Evolutionary conservation across 2,113 vertebrate genomes (phyloP), one percentile per base, ranked within the genome.

Genomic region (Anser brachyrhynchus): DNA sequence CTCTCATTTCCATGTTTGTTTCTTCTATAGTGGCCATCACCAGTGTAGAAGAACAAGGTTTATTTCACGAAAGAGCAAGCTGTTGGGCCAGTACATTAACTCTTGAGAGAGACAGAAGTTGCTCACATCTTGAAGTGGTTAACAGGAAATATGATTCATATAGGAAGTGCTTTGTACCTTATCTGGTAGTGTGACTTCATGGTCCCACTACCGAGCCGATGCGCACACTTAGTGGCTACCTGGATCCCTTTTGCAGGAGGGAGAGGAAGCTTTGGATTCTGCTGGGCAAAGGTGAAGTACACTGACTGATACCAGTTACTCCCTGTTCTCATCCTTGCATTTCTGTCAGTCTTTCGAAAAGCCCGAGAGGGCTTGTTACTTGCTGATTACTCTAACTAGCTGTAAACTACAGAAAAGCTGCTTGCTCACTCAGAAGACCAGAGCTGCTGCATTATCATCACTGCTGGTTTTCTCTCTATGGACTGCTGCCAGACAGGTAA

Each of bases 161-260:
- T 6, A 43, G 44, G 52, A 75, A 26, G 10, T 77, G 28, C 41
- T 51, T 41, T 22, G 41, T 77, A 16, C 19, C 23, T n/a, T 64
- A 13, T 12, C 26, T 67, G 41, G 39, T 58, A 26, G 3, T 15
- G n/a, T 52, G 61, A 39, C 28, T 74, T 52, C 5, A 1, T 10
- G n/a, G 15, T 87, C 37, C 37, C 8, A 1, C 4, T 69, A 1
- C 1, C 1, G 10, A 52, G 22, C 2, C 3, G 58, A 22, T n/a
- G 1, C 5, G 52, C 7, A 1, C 57, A 18, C 51, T 52, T 33
- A 35, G 35, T 66, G 72, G 23, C 29, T 80, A 8, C 17, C 16
- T 62, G 72, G 2, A 41, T 54, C 41, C 10, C 62, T 74, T 61
- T 17, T 46, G 29, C 18, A 51, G 20, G 35, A 66, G 44, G 12